A percentile compares a stretch with the other conserved stretches of the same genome.
These are phyloP conservation scores for Hormiphora californensis DNA, from an alignment of 37 sponge, comb jelly and placozoan species.

Conservation along the genomic window DNA sequence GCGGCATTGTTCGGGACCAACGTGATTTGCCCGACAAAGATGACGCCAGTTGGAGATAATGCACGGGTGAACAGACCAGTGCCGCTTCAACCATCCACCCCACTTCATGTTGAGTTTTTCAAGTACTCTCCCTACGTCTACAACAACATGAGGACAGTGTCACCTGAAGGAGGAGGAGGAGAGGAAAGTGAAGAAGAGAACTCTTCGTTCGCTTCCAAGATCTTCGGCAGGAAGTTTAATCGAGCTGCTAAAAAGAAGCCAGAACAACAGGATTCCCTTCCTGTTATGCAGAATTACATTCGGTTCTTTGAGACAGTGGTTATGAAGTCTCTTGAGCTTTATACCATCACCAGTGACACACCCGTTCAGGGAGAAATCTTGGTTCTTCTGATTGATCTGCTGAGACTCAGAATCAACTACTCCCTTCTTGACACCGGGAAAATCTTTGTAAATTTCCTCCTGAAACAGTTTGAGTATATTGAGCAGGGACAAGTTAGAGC, in stretches of 20 bases:
- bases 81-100: neutral
- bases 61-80: neutral
- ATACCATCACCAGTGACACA: conserved; percentile 19
- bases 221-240: conserved; percentile 40
- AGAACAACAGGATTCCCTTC: neutral
- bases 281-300: conserved; percentile 50
- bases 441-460: conserved; percentile 47
- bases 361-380: conserved; percentile 39
- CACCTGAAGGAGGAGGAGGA: neutral
- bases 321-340: conserved; percentile 23
- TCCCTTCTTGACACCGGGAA: conserved; percentile 44
- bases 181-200: neutral
- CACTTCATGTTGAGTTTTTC: conserved; percentile 20
- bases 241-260: neutral
- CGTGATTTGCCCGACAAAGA: conserved; percentile 29
- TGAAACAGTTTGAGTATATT: conserved; percentile 49
- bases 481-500: conserved; percentile 49
- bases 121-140: conserved; percentile 47
- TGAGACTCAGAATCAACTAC: conserved; percentile 30
- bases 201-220: conserved; percentile 10
- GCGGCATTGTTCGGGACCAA: conserved; percentile 43
- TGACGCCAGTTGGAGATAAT: neutral
- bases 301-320: conserved; percentile 25
- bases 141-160: neutral
- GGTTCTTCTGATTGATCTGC: conserved; percentile 18